These are phyloP conservation scores for Gallirallus australis DNA, from an alignment of 2,797 vertebrate species.

Conservation along the genomic window DNA sequence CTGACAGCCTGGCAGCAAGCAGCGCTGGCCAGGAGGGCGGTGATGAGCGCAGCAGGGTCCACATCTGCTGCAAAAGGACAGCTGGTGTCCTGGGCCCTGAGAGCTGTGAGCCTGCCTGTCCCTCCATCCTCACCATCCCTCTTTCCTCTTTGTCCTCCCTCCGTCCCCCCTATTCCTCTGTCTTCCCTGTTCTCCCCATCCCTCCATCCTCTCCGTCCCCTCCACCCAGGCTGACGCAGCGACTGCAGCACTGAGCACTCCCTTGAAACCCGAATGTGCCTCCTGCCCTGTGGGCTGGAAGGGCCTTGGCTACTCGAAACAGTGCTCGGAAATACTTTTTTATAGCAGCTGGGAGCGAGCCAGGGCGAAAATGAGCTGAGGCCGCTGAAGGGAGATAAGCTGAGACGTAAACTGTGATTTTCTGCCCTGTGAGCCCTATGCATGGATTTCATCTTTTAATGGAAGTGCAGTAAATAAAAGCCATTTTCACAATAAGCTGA, in stretches of 20 bases:
- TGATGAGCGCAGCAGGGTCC: accelerated
- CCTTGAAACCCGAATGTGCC: neutral
- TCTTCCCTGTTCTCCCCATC: no score
- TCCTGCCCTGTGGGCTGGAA: neutral
- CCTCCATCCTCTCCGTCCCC: neutral
- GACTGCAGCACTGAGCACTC: neutral
- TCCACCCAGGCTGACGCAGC: accelerated
- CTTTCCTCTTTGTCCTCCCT: no score
- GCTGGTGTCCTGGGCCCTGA: neutral
- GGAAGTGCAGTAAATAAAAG: slow-evolving; percentile 84
- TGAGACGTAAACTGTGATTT: slow-evolving; percentile 81
- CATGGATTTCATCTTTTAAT: slow-evolving; percentile 85
- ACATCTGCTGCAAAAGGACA: neutral
- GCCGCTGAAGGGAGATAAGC: slow-evolving; percentile 76
- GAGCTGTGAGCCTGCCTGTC: neutral
- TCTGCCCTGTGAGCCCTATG: slow-evolving; percentile 82
- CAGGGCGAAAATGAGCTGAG: slow-evolving; percentile 68
- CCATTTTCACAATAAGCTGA: slow-evolving; percentile 80
- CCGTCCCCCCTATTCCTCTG: neutral
- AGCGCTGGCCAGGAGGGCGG: neutral
- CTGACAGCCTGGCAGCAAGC: neutral
- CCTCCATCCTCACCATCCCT: no score
- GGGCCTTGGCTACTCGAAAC: neutral
- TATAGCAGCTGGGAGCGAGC: slow-evolving; percentile 40
- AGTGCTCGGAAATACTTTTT: neutral